Evolutionary conservation across 1,140 invertebrate species (phyloP).

Genomic region (Ephestia elutella): DNA sequence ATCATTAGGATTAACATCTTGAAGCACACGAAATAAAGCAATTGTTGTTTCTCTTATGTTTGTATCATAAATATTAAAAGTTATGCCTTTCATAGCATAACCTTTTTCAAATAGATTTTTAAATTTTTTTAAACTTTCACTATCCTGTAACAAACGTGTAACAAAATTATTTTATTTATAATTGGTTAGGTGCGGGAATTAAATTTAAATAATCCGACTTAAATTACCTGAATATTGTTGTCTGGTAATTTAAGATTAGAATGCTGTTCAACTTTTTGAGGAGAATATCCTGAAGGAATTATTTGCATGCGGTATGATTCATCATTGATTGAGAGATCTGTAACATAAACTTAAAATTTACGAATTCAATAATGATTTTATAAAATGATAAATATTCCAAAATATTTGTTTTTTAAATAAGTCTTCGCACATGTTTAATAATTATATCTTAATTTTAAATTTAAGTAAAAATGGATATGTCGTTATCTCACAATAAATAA

Average conservation of each 20-base stretch:
- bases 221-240: slow-evolving; percentile 31
- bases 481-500: too few relatives aligned
- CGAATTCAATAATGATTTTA: too few relatives aligned
- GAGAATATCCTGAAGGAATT: slow-evolving; percentile 32
- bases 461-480: too few relatives aligned
- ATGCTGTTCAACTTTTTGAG: slow-evolving; percentile 30
- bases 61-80: slow-evolving; percentile 61
- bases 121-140: slow-evolving; percentile 38
- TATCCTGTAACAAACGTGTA: slow-evolving; percentile 36
- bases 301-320: slow-evolving; percentile 38
- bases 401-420: too few relatives aligned
- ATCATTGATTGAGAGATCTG: slow-evolving; percentile 32
- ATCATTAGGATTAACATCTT: slow-evolving; percentile 15
- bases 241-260: slow-evolving; percentile 25
- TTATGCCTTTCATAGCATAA: slow-evolving; percentile 38
- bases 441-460: too few relatives aligned
- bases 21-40: slow-evolving; percentile 43
- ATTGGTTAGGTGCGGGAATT: not conserved
- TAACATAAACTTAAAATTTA: slow-evolving; percentile 19
- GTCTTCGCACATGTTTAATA: too few relatives aligned
- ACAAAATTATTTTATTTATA: not conserved
- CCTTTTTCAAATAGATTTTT: slow-evolving; percentile 40
- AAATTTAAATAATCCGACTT: slow-evolving; percentile 4
- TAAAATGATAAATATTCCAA: too few relatives aligned
- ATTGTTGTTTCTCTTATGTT: slow-evolving; percentile 51